phyloP scores from a whole-genome alignment of 2,888 invertebrate genomes.

The Candidula unifasciata region DNA sequence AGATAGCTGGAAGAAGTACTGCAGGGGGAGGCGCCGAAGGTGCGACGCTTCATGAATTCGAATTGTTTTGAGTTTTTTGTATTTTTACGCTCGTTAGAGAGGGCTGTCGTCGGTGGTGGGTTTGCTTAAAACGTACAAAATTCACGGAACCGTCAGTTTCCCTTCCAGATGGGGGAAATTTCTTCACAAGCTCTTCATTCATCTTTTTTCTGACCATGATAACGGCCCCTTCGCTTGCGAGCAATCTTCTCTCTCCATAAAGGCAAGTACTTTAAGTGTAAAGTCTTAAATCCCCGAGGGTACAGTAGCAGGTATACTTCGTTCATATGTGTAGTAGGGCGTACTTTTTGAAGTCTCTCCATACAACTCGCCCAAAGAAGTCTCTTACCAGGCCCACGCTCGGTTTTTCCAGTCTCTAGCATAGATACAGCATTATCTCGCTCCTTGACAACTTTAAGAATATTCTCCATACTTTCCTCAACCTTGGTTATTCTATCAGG shows the following conservation, averaged over 20 bases:
- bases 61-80: no score
- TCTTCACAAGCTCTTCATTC: conserved; percentile 36
- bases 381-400: conserved; percentile 59
- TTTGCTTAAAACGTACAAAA: no score
- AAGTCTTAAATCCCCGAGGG: conserved; percentile 13
- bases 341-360: conserved; percentile 59
- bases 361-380: conserved; percentile 64
- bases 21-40: no score
- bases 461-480: conserved; percentile 94
- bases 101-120: no score
- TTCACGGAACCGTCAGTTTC: conserved; percentile 44
- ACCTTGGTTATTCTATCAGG: no score
- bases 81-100: no score
- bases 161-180: conserved; percentile 59
- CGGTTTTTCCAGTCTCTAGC: conserved; percentile 83
- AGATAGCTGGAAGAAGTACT: no score
- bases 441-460: conserved; percentile 93
- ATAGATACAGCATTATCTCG: conserved; percentile 92
- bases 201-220: conserved; percentile 30
- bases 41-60: no score
- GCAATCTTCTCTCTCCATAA: conserved; percentile 64
- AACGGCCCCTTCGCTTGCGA: not conserved
- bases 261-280: conserved; percentile 57
- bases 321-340: conserved; percentile 61
- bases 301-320: conserved; percentile 42